Evolutionary conservation across 2,797 vertebrate species (phyloP).

Genomic region (Protonibea diacanthus): DNA sequence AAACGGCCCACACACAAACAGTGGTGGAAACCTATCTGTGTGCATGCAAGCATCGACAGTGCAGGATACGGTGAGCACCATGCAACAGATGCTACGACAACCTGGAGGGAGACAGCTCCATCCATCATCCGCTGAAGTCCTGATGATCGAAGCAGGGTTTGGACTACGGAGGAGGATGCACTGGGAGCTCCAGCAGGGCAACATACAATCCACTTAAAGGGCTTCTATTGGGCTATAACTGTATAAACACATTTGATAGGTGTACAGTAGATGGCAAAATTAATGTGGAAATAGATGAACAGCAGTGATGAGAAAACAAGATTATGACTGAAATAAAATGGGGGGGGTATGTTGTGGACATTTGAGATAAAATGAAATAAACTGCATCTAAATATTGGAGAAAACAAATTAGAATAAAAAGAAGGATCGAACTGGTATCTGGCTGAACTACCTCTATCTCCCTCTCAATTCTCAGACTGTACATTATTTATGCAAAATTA

Average conservation of each 20-base stretch:
- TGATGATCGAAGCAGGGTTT: constrained; percentile 77
- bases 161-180: constrained; percentile 64
- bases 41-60: constrained; percentile 51
- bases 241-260: constrained; percentile 52
- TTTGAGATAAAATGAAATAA: constrained; percentile 43
- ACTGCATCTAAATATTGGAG: constrained; percentile 39
- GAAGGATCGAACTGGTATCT: constrained; percentile 17
- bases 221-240: constrained; percentile 50
- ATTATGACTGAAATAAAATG: too few species aligned
- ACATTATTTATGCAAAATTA: constrained; percentile 88
- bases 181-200: constrained; percentile 65
- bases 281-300: constrained; percentile 42
- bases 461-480: constrained; percentile 47
- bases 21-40: constrained; percentile 49
- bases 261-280: constrained; percentile 36
- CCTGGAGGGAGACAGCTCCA: constrained; percentile 79
- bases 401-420: constrained; percentile 46
- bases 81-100: constrained; percentile 82
- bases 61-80: constrained; percentile 59
- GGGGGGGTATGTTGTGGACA: not conserved
- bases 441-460: constrained; percentile 32
- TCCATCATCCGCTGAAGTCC: constrained; percentile 80
- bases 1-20: constrained; percentile 48
- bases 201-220: constrained; percentile 62
- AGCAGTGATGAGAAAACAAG: constrained; percentile 33